A percentile compares a stretch with the other conserved stretches of the same genome.
Evolutionary conservation across 2,888 invertebrate species (phyloP).

Genomic region (Mellilla xanthometata): DNA sequence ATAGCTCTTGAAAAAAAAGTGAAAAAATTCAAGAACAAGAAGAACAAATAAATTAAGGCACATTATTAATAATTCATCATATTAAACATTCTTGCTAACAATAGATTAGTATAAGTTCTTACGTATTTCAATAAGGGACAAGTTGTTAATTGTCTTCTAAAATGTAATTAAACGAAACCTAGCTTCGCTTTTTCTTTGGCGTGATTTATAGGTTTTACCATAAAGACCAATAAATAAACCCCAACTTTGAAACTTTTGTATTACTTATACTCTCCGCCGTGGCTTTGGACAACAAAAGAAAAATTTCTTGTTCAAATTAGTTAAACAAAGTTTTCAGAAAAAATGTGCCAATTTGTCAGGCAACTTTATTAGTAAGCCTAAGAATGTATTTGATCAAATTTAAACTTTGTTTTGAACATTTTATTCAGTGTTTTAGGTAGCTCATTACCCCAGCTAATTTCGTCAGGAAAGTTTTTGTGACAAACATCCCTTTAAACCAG

Average conservation of each 20-base stretch:
- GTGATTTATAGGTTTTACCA: conserved; percentile 1
- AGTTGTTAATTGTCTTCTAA: too few species aligned
- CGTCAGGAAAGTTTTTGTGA: too few species aligned
- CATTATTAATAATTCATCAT: too few species aligned
- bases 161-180: too few species aligned
- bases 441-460: too few species aligned
- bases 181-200: neutral
- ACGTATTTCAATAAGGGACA: too few species aligned
- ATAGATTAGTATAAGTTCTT: too few species aligned
- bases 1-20: conserved; percentile 38
- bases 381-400: conserved; percentile 9
- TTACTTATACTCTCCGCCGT: conserved; percentile 10
- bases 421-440: conserved; percentile 1
- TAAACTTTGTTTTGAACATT: conserved; percentile 8
- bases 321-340: conserved; percentile 14
- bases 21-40: too few species aligned
- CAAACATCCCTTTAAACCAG: too few species aligned
- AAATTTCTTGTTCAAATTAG: conserved; percentile 12
- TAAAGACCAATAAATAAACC: conserved; percentile 13
- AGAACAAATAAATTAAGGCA: too few species aligned
- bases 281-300: conserved; percentile 17
- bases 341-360: conserved; percentile 11
- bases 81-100: too few species aligned
- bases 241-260: conserved; percentile 19
- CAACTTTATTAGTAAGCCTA: conserved; percentile 11